Conservation (phyloP, 2,113 vertebrate genomes). For the Helogale parvula region DNA sequence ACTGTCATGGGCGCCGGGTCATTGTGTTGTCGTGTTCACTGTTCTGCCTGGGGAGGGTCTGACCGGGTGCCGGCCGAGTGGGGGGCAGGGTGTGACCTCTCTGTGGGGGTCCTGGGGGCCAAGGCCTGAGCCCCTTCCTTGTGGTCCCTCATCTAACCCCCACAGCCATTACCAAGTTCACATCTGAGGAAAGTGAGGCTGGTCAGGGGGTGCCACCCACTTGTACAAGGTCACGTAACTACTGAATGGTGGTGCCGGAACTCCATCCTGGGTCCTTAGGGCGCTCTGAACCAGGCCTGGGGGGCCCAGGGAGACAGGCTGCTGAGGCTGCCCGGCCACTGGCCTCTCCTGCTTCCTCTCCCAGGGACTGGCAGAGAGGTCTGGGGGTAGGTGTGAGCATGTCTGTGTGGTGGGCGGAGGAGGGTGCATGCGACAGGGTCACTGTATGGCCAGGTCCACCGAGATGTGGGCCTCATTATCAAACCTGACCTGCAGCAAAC, state of each 20-base stretch:
- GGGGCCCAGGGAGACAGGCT: not conserved
- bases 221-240: not conserved
- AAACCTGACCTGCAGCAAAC: not conserved
- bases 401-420: not conserved
- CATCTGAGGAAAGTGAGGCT: not conserved
- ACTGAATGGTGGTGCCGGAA: not conserved
- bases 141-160: not conserved
- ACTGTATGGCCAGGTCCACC: not conserved
- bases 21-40: rapidly evolving
- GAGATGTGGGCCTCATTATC: not conserved
- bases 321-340: not conserved
- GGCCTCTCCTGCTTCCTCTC: not conserved
- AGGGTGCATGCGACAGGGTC: not conserved
- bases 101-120: rapidly evolving
- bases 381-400: not conserved
- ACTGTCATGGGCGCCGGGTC: rapidly evolving
- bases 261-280: not conserved
- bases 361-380: not conserved
- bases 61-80: not conserved
- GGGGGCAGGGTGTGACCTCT: not conserved
- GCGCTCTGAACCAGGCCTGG: not conserved
- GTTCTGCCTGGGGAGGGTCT: not conserved
- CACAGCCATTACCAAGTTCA: not conserved
- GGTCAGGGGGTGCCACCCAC: not conserved
- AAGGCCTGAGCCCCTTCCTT: not conserved